These are phyloP conservation scores for Chymomyza amoena DNA, from an alignment of 2,888 invertebrate species.

Conservation along the genomic window DNA sequence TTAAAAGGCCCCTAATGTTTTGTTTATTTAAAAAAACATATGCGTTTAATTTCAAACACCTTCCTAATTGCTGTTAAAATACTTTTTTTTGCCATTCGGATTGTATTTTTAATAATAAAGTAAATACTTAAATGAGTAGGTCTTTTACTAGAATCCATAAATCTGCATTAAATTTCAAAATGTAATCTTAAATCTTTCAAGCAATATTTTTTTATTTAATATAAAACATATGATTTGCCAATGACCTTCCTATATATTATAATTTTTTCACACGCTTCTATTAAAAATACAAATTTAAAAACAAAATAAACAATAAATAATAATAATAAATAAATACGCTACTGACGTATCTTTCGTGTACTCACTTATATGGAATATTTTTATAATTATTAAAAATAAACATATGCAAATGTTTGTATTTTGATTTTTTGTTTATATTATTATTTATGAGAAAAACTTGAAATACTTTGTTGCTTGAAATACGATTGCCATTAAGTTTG, in stretches of 20 bases:
- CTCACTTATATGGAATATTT: too few relatives aligned
- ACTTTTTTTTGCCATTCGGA: neutral
- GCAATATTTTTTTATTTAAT: neutral
- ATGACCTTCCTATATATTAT: conserved; percentile 8
- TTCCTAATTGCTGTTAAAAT: conserved; percentile 22
- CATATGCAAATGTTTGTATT: too few relatives aligned
- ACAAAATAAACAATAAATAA: conserved; percentile 4
- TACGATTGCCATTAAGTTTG: neutral
- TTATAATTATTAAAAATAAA: too few relatives aligned
- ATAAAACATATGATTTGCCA: conserved; percentile 9
- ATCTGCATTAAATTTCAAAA: neutral
- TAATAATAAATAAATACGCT: neutral
- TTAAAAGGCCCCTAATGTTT: neutral
- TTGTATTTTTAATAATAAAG: neutral
- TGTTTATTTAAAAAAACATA: conserved; percentile 40
- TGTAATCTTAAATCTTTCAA: neutral
- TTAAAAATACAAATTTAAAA: neutral
- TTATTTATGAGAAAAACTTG: neutral
- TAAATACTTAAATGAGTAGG: neutral
- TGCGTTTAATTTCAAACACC: conserved; percentile 36
- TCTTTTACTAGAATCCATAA: neutral
- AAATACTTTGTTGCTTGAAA: conserved; percentile 16
- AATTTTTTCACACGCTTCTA: conserved; percentile 17
- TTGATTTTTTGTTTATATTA: neutral
- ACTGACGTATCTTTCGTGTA: neutral